Base-by-base conservation (phyloP, 2,888 invertebrate species). In the Agrotis puta region DNA sequence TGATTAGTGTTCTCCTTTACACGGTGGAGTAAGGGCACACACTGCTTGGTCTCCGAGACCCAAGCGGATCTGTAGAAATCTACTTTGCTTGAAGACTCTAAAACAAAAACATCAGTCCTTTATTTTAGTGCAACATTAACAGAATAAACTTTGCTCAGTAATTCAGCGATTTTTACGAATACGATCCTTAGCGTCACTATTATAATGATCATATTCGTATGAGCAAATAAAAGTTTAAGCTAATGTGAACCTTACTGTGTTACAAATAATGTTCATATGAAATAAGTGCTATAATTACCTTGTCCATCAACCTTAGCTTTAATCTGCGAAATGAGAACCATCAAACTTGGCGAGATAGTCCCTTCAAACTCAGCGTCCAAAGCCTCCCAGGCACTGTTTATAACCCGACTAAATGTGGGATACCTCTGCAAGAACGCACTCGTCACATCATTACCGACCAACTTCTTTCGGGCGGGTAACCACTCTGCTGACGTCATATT, bases 21-120 rank as follows among this genome's bases (percentile, higher is more conserved):
- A 70, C 94, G 95, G 16, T 97, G 96, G 70, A 99, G 92, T 9
- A 98, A 92, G 2, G 97, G 97, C 14, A 97, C 95, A 85, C 98
- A 98, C 62, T 97, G 96, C 66, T 97, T 97, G 0, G 98, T 97
- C 93, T 99, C 98, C 0, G 97, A 95, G 0, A 98, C 97, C 93
- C 98, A 98, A 0, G 98, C 92, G 82, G 98, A 98, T 79, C 97
- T 97, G 90, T 99, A 99, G 90, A 99, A 98, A 90, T 99, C 98
- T 74, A 90, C 77, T 82, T 94, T 95, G 39, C 85, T 90, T 9
- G 90, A 82, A 2, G 89, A 74, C 51, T 92, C 95, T 94, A 18
- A 69, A 69, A 61, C 69, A 61, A 56, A 56, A 56, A 33, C 5
- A 33, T 56, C n/a, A 56, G 56, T 56, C 6, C n/a, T 6, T 4